phyloP scores from a whole-genome alignment of 2,888 invertebrate species.

The Achlya flavicornis region DNA sequence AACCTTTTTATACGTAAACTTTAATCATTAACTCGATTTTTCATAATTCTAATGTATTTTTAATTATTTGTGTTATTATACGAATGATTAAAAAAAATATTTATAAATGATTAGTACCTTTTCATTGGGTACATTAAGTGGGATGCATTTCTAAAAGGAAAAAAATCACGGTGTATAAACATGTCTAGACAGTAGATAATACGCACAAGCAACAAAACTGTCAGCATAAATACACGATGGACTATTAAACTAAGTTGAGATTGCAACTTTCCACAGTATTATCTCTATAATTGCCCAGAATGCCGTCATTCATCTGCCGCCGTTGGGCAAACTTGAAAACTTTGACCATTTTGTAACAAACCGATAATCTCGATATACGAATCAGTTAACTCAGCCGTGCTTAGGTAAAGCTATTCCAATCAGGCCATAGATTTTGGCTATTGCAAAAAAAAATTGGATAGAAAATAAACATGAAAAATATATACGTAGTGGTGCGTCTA shows the following conservation, averaged over 20 bases:
- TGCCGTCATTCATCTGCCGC: constrained; percentile 41
- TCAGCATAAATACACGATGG: constrained; percentile 29
- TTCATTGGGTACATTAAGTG: no score
- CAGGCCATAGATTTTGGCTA: background rate
- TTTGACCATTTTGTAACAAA: constrained; percentile 41
- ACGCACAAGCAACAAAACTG: constrained; percentile 14
- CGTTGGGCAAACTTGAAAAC: constrained; percentile 42
- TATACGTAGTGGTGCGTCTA: no score
- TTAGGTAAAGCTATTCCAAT: background rate
- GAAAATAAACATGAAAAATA: no score
- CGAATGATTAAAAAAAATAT: no score
- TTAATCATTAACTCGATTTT: no score
- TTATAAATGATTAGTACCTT: no score
- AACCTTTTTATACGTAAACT: no score
- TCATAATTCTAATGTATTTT: no score
- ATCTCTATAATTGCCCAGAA: constrained; percentile 48
- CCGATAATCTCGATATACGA: constrained; percentile 27
- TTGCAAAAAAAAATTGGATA: background rate
- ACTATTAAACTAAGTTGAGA: constrained; percentile 36
- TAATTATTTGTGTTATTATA: no score
- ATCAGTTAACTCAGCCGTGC: constrained; percentile 1
- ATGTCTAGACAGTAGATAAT: constrained; percentile 1
- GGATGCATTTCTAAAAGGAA: no score
- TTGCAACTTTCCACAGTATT: constrained; percentile 42
- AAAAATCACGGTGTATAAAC: no score